Conservation (phyloP, 2,888 invertebrate species). For the Leptopterna dolabrata region DNA sequence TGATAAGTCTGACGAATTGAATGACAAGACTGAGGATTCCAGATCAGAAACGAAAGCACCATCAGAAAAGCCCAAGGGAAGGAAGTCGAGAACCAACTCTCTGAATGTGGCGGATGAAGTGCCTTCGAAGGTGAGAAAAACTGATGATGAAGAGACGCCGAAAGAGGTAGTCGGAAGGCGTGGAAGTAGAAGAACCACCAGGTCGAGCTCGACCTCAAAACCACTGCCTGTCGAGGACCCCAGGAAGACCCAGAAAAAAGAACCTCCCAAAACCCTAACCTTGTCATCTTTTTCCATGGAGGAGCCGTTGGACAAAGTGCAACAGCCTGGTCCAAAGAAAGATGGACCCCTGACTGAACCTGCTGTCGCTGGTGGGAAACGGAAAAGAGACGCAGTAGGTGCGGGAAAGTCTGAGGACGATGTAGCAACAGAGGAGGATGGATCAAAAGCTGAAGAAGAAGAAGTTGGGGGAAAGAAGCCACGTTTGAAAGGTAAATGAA, state of each 20-base stretch:
- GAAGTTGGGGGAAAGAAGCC: slow-evolving; percentile 65
- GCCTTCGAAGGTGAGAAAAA: slow-evolving; percentile 56
- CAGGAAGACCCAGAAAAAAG: slow-evolving; percentile 62
- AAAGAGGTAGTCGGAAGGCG: slow-evolving; percentile 61
- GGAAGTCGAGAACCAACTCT: slow-evolving; percentile 53
- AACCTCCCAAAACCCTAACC: neutral
- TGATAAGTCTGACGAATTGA: neutral
- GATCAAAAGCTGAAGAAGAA: slow-evolving; percentile 42
- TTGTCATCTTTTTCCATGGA: slow-evolving; percentile 56
- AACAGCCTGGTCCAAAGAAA: neutral
- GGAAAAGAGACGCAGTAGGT: neutral
- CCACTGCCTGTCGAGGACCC: slow-evolving; percentile 60
- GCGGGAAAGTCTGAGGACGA: slow-evolving; percentile 24
- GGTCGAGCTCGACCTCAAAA: neutral
- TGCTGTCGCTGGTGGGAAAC: neutral
- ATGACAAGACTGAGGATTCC: neutral
- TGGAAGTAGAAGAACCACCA: slow-evolving; percentile 10
- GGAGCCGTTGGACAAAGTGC: neutral
- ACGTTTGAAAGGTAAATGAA: slow-evolving; percentile 62
- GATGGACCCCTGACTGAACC: neutral
- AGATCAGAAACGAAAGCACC: neutral
- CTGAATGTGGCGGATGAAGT: slow-evolving; percentile 49
- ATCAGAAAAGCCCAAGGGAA: slow-evolving; percentile 11
- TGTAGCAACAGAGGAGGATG: neutral
- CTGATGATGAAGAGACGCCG: slow-evolving; percentile 64